Conservation (phyloP, 2,888 invertebrate genomes). For the Neria commutata region DNA sequence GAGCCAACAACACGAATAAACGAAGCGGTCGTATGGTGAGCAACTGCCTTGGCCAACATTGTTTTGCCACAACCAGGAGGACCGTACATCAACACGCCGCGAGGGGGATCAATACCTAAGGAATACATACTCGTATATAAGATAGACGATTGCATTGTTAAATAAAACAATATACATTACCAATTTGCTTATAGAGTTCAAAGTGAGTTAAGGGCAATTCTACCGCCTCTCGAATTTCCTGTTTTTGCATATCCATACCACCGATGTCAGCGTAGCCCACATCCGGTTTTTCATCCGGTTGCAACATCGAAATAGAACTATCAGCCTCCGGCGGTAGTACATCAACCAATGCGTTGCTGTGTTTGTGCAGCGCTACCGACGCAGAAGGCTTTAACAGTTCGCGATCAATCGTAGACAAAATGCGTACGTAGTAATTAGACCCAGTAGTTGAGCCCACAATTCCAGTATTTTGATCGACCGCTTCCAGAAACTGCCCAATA, state of each 20-base stretch:
- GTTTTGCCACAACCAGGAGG: constrained; percentile 99
- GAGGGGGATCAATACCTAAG: constrained; percentile 92
- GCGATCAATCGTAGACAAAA: constrained; percentile 96
- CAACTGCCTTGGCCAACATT: constrained; percentile 98
- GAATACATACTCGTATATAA: too few species aligned
- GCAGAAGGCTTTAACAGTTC: constrained; percentile 97
- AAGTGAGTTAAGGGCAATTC: constrained; percentile 98
- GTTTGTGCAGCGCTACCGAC: constrained; percentile 97
- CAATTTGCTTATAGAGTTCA: constrained; percentile 97
- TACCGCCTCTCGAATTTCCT: constrained; percentile 98
- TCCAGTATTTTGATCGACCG: constrained; percentile 98
- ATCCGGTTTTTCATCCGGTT: constrained; percentile 97
- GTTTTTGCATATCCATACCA: constrained; percentile 99
- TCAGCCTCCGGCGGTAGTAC: constrained; percentile 99
- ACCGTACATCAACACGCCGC: constrained; percentile 98
- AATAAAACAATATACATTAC: constrained; percentile 58
- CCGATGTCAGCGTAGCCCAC: constrained; percentile 97
- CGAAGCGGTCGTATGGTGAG: constrained; percentile 98
- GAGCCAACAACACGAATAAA: constrained; percentile 99
- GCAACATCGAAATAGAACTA: constrained; percentile 97
- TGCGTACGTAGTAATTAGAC: constrained; percentile 98
- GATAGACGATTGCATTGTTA: too few species aligned
- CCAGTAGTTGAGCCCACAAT: constrained; percentile 99
- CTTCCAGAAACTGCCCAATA: constrained; percentile 98
- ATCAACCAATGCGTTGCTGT: constrained; percentile 99